Base-by-base conservation (phyloP, 2,113 vertebrate genomes). In the Megaleporinus macrocephalus region DNA sequence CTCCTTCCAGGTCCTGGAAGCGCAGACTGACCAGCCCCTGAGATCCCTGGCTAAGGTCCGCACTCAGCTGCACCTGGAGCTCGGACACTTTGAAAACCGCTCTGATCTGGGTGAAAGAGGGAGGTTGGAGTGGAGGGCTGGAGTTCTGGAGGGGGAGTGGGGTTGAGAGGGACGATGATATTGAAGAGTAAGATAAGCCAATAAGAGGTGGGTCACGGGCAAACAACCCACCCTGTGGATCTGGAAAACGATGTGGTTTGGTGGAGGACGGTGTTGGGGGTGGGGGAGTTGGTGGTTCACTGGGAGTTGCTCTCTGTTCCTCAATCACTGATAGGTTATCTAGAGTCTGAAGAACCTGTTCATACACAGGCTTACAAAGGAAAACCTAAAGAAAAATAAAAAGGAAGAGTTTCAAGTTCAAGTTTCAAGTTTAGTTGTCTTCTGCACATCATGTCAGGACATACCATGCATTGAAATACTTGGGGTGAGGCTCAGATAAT, bases 341-440 rank as follows among this genome's bases (percentile, higher is more conserved):
- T 85, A 99, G 88, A 0, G 98, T 99, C 76, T 99, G 97, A 15
- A 99, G 93, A 59, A 99, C 96, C 88, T 99, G 98, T 79, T 99
- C 98, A 80, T 99, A 99, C 0, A 99, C 97, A 0, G 96, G 93
- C 86, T 99, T 99, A 83, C 96, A 97, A 75, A 99, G 93, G 85
- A 96, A 97, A 83, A 99, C 97, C 98, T 99, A 84, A 81, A 26
- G 22, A 30, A 74, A 76, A 90, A 82, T n/a, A n/a, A n/a, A n/a
- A n/a, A n/a, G n/a, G n/a, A n/a, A n/a, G n/a, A n/a, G n/a, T n/a
- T n/a, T n/a, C n/a, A n/a, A n/a, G n/a, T n/a, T n/a, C n/a, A n/a
- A n/a, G n/a, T n/a, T n/a, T n/a, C n/a, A n/a, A n/a, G n/a, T n/a
- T n/a, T n/a, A n/a, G n/a, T n/a, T n/a, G n/a, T n/a, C n/a, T n/a